Percentiles rank a stretch among this genome's conserved stretches.
phyloP scores from a whole-genome alignment of 2,888 invertebrate genomes.

The Sclerodermus sp. region DNA sequence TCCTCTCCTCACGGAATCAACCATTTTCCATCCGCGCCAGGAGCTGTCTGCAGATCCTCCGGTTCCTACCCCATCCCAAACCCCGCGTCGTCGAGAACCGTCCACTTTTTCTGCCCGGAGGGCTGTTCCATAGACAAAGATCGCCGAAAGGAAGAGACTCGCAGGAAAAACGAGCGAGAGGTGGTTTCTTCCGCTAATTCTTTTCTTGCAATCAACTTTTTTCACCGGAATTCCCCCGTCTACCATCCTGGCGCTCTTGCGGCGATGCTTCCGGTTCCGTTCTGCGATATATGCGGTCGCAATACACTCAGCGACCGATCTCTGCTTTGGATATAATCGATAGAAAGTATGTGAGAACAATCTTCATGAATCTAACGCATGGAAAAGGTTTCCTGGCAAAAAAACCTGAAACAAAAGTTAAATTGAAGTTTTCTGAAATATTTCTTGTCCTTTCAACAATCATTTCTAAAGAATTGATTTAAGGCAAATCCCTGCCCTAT shows the following conservation, averaged over 20 bases:
- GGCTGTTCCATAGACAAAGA: constrained; percentile 34
- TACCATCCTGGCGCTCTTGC: background rate
- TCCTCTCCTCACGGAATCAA: constrained; percentile 35
- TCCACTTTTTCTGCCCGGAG: constrained; percentile 23
- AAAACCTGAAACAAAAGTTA: too few species aligned
- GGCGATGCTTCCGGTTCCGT: too few species aligned
- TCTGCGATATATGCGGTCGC: too few species aligned
- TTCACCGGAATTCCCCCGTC: constrained; percentile 9
- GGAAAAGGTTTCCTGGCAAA: too few species aligned
- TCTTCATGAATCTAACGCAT: too few species aligned
- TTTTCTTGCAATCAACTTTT: constrained; percentile 45
- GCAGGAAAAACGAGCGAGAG: constrained; percentile 14
- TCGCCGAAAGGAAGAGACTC: constrained; percentile 19
- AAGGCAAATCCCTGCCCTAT: too few species aligned
- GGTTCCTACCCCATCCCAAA: constrained; percentile 8
- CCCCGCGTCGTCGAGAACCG: constrained; percentile 10
- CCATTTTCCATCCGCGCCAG: constrained; percentile 42
- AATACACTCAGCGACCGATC: too few species aligned
- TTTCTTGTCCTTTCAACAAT: too few species aligned
- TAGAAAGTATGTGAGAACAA: too few species aligned
- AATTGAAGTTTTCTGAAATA: too few species aligned
- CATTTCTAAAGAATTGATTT: too few species aligned
- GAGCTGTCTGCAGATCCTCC: constrained; percentile 40
- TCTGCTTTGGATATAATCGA: too few species aligned
- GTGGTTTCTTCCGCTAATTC: constrained; percentile 45